Conservation (phyloP, 2,113 vertebrate genomes). For the Sula dactylatra region DNA sequence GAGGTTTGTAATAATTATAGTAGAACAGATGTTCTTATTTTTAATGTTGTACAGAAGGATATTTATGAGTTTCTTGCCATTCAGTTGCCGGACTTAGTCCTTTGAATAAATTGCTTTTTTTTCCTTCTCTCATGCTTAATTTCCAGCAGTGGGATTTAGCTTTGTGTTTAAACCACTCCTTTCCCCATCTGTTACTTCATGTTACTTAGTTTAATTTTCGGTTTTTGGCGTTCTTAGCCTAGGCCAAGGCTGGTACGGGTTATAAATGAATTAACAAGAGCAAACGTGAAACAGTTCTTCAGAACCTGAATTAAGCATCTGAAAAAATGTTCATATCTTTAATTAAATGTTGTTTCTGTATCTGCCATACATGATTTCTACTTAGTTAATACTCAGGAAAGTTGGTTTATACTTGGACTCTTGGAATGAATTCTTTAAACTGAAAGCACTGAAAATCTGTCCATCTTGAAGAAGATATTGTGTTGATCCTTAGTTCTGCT, state of each 20-base stretch:
- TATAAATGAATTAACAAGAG: not conserved
- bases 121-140: not conserved
- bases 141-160: not conserved
- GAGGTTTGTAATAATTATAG: conserved; percentile 1
- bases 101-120: conserved; percentile 4
- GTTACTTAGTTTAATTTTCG: not conserved
- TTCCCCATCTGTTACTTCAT: conserved; percentile 19
- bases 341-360: not conserved
- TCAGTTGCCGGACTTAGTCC: not conserved
- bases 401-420: not conserved
- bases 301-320: not conserved
- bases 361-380: not conserved
- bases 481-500: not conserved
- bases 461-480: not conserved
- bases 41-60: not conserved
- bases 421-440: not conserved
- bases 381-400: not conserved
- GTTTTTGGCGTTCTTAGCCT: not conserved
- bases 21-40: conserved; percentile 33
- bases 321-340: not conserved
- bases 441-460: not conserved
- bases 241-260: not conserved
- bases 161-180: not conserved
- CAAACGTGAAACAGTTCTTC: not conserved
- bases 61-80: conserved; percentile 15